These are phyloP conservation scores for Stomatorhinus walkeri DNA, from an alignment of 2,797 vertebrate genomes.

Conservation along the genomic window DNA sequence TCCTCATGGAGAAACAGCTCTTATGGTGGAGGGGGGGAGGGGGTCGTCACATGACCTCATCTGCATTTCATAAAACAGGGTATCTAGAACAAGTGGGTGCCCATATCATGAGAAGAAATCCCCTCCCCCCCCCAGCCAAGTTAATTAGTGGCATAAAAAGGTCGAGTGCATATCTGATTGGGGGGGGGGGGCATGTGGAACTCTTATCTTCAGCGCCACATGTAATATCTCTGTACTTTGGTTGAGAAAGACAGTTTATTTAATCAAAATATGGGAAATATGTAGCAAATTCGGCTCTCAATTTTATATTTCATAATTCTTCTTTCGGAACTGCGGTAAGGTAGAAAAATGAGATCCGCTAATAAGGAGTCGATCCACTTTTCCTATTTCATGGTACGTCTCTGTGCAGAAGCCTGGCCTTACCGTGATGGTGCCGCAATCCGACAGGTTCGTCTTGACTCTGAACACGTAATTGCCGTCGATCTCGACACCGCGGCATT, in stretches of 20 bases:
- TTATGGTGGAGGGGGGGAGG: background rate
- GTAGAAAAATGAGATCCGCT: background rate
- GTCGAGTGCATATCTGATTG: background rate
- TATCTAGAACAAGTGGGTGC: background rate
- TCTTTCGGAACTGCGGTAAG: background rate
- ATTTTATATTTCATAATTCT: background rate
- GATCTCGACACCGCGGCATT: slow-evolving; percentile 53
- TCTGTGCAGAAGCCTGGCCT: background rate
- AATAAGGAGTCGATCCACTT: background rate
- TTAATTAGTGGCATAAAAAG: background rate
- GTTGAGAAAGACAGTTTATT: background rate
- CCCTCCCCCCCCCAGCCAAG: background rate
- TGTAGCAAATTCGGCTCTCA: background rate
- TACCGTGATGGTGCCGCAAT: slow-evolving; percentile 58
- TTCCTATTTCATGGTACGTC: background rate
- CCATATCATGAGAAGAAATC: background rate
- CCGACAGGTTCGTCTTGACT: slow-evolving; percentile 63
- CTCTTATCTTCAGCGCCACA: background rate
- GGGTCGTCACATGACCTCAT: background rate
- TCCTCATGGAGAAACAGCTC: slow-evolving; percentile 15
- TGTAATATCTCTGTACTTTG: background rate
- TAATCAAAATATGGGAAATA: background rate
- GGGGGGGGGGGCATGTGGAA: background rate
- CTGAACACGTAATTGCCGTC: slow-evolving; percentile 59
- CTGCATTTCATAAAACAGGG: slow-evolving; percentile 12